Evolutionary conservation across 1,140 invertebrate species (phyloP), one percentile per base, ranked within the genome.

Genomic region (Agraylea sexmaculata): DNA sequence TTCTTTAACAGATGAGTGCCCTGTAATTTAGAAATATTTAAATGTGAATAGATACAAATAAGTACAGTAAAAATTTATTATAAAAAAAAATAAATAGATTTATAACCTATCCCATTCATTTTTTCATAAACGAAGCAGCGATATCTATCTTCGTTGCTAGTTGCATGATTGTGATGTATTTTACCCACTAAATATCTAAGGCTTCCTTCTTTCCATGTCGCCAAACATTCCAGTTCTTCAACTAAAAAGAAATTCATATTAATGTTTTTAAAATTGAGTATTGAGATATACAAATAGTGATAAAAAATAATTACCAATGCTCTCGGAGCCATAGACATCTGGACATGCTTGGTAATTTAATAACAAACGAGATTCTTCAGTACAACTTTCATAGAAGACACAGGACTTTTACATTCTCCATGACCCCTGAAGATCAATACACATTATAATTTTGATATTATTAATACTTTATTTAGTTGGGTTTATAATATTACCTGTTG

Each of bases 41-140:
- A 7, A 25, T 25, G n/a, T 25, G n/a, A n/a, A n/a, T n/a, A n/a
- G n/a, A n/a, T n/a, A n/a, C n/a, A n/a, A n/a, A n/a, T n/a, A n/a
- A n/a, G n/a, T n/a, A 25, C n/a, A 25, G 7, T 27, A 41, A 22
- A 21, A 2, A 22, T 22, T 20, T n/a, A 37, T 37, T 6, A 32
- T 17, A 31, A 31, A 30, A 3, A 39, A 37, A n/a, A 27, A 38
- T 27, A 23, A 3, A 23, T 13, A 37, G 12, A 22, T 22, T 25
- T 25, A 37, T 63, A 58, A 66, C 62, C 62, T 51, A 66, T 65
- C 61, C 62, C 64, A 46, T 65, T 67, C 15, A 72, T 78, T 66
- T 83, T 81, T 64, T 89, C 86, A 63, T 86, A 89, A 22, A 92
- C 85, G 67, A 91, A 93, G 69, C 89, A 92, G 44, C 88, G 71